Percentiles rank a stretch among this genome's conserved stretches.
phyloP scores from a whole-genome alignment of 2,888 invertebrate genomes.

The Tromatobia lineatoria region DNA sequence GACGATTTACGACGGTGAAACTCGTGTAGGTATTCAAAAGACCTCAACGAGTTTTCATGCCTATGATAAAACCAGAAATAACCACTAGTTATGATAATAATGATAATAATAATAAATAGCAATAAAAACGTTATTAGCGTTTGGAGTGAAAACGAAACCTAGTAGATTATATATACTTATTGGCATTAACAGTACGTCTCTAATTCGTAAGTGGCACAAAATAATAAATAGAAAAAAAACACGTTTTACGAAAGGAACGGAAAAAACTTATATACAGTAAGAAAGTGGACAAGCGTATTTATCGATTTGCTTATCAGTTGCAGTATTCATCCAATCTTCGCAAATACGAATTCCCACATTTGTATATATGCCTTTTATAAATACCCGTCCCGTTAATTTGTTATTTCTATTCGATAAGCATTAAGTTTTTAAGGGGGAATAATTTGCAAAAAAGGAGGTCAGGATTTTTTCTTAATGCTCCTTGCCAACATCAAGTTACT shows the following conservation, averaged over 20 bases:
- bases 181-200: neutral
- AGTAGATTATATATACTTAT: neutral
- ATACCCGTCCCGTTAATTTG: neutral
- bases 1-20: constrained; percentile 39
- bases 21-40: constrained; percentile 1
- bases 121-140: constrained; percentile 2
- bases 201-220: neutral
- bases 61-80: constrained; percentile 1
- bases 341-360: neutral
- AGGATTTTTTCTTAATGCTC: too few species aligned
- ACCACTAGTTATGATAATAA: neutral
- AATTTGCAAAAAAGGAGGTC: too few species aligned
- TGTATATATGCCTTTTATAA: neutral
- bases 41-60: constrained; percentile 21
- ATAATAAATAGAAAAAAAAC: neutral
- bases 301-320: neutral
- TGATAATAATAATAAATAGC: neutral
- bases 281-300: constrained; percentile 26
- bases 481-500: too few species aligned
- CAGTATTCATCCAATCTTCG: neutral
- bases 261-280: neutral
- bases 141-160: constrained; percentile 14
- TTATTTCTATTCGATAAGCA: neutral
- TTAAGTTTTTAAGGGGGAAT: too few species aligned
- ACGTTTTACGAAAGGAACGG: constrained; percentile 1